Conservation (phyloP, 2,797 vertebrate genomes). For the Karalla daura region DNA sequence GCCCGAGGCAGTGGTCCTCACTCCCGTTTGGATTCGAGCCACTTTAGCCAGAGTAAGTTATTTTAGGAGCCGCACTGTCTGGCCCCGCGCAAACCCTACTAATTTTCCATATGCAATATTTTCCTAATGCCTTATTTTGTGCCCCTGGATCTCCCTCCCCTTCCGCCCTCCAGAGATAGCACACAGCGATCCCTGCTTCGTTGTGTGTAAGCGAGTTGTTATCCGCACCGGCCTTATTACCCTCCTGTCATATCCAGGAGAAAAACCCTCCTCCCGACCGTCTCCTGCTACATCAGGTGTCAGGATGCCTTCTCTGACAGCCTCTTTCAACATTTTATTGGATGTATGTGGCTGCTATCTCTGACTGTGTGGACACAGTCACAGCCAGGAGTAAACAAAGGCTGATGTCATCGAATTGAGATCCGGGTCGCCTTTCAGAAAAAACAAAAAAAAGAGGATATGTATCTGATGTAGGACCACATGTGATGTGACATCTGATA, state of each 20-base stretch:
- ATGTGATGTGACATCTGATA: too few relatives aligned
- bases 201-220: neutral
- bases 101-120: constrained; percentile 49
- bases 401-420: too few relatives aligned
- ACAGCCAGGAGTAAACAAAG: too few relatives aligned
- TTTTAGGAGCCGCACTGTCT: constrained; percentile 49
- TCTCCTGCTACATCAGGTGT: neutral
- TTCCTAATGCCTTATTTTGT: constrained; percentile 44
- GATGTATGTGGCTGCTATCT: too few relatives aligned
- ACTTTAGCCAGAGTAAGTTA: constrained; percentile 48
- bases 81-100: constrained; percentile 40
- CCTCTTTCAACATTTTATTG: too few relatives aligned
- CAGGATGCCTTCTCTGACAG: neutral
- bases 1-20: constrained; percentile 13
- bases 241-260: neutral
- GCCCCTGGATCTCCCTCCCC: constrained; percentile 6
- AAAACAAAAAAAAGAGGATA: too few relatives aligned
- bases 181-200: neutral
- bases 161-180: neutral
- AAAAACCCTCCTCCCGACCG: constrained; percentile 2
- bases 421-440: too few relatives aligned
- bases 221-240: neutral
- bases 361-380: too few relatives aligned
- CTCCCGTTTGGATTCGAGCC: constrained; percentile 48
- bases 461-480: too few relatives aligned